Evolutionary conservation across 2,888 invertebrate species (phyloP).

Genomic region (Chelonus formosanus): DNA sequence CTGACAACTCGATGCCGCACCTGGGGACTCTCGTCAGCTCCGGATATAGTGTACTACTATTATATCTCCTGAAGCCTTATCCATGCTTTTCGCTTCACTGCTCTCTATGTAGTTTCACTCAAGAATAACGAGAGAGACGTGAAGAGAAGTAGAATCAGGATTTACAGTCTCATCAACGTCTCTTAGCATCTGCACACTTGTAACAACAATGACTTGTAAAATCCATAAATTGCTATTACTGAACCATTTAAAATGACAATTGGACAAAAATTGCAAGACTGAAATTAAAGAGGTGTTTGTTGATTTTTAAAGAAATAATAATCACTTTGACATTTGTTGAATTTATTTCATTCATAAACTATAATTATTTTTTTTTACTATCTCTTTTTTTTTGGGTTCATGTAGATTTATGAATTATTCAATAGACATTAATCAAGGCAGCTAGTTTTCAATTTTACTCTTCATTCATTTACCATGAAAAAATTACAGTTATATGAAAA

Average conservation of each 20-base stretch:
- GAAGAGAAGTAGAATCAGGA: neutral
- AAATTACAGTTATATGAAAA: no score
- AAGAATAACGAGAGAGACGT: slow-evolving; percentile 10
- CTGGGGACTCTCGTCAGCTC: slow-evolving; percentile 3
- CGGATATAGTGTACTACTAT: slow-evolving; percentile 2
- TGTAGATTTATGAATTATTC: no score
- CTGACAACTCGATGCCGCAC: slow-evolving; percentile 9
- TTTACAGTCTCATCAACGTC: slow-evolving; percentile 20
- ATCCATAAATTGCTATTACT: slow-evolving; percentile 9
- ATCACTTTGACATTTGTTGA: no score
- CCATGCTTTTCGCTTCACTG: slow-evolving; percentile 21
- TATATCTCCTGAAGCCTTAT: slow-evolving; percentile 20
- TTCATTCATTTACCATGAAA: no score
- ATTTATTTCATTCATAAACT: no score
- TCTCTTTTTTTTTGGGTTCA: no score
- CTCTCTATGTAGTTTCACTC: slow-evolving; percentile 10
- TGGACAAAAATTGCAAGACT: no score
- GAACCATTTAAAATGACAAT: neutral
- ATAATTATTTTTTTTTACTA: no score
- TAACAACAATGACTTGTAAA: slow-evolving; percentile 10
- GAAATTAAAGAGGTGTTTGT: no score
- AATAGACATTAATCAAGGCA: no score
- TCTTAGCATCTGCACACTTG: slow-evolving; percentile 2
- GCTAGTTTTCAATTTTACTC: no score
- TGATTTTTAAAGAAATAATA: no score